These are phyloP conservation scores for Oryzias dopingdopingensis DNA, from an alignment of 2,797 vertebrate genomes.

Conservation along the genomic window DNA sequence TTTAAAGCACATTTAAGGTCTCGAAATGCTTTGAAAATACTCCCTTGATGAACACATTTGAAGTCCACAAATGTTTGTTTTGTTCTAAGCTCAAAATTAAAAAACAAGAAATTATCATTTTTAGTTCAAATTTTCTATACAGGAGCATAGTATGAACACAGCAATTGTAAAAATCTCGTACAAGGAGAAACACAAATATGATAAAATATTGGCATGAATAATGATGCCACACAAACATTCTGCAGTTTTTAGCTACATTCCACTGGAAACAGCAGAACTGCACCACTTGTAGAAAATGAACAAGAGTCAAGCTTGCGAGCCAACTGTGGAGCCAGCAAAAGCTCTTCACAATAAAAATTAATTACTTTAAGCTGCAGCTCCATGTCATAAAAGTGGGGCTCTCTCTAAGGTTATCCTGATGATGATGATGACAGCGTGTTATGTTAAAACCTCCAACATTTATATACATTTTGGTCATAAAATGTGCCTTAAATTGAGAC, in stretches of 20 bases:
- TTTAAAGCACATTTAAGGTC: not conserved
- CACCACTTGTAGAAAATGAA: not conserved
- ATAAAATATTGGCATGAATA: no score
- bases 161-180: no score
- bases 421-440: conserved; percentile 26
- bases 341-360: conserved; percentile 3
- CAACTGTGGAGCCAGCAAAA: conserved; percentile 1
- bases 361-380: conserved; percentile 12
- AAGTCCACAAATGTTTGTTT: not conserved
- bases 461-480: conserved; percentile 2
- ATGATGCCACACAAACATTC: no score
- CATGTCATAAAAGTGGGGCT: conserved; percentile 18
- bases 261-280: not conserved
- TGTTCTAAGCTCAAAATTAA: no score
- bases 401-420: conserved; percentile 11
- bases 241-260: not conserved
- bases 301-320: not conserved
- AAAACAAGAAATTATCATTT: no score
- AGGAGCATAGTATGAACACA: no score
- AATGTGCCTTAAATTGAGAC: conserved; percentile 8
- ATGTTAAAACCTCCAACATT: conserved; percentile 11
- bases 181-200: no score
- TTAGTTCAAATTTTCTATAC: no score
- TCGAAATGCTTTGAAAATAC: not conserved
- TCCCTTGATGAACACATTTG: not conserved